Evolutionary conservation across 2,797 vertebrate species (phyloP).

Genomic region (Acanthurus lineatus): DNA sequence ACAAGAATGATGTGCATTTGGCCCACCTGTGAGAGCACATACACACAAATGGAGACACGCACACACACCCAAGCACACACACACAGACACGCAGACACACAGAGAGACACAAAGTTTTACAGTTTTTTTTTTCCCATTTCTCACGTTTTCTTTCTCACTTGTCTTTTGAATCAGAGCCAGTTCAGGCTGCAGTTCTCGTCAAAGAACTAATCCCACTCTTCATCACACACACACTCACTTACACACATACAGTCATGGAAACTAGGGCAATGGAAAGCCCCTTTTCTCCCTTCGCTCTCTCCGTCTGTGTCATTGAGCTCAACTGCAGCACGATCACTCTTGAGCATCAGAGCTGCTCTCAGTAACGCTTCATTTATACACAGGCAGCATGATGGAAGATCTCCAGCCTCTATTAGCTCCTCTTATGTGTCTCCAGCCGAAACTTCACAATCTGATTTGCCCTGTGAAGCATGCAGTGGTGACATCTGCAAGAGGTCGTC

Average conservation of each 20-base stretch:
- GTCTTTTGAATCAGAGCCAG: slow-evolving; percentile 33
- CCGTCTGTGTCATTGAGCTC: slow-evolving; percentile 28
- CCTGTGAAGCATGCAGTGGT: slow-evolving; percentile 12
- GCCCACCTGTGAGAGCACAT: slow-evolving; percentile 56
- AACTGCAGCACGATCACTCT: slow-evolving; percentile 38
- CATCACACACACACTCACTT: neutral
- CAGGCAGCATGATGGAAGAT: slow-evolving; percentile 15
- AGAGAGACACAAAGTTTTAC: neutral
- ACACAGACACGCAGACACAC: slow-evolving; percentile 2
- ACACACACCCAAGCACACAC: neutral
- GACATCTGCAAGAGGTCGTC: slow-evolving; percentile 21
- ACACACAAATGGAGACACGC: neutral
- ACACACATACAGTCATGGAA: slow-evolving; percentile 45
- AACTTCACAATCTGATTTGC: slow-evolving; percentile 25
- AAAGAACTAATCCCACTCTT: slow-evolving; percentile 19
- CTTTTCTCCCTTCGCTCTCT: slow-evolving; percentile 31
- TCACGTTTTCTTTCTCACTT: slow-evolving; percentile 30
- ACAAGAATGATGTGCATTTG: slow-evolving; percentile 56
- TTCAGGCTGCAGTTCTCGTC: slow-evolving; percentile 43
- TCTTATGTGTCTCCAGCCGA: slow-evolving; percentile 34
- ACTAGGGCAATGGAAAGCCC: slow-evolving; percentile 71
- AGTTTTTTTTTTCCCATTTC: neutral
- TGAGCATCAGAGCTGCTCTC: slow-evolving; percentile 27
- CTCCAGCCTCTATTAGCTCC: slow-evolving; percentile 29
- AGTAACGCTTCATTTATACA: slow-evolving; percentile 12